Evolutionary conservation across 2,113 vertebrate genomes (phyloP), one percentile per base, ranked within the genome.

Genomic region (Cricetomys ansorgei): DNA sequence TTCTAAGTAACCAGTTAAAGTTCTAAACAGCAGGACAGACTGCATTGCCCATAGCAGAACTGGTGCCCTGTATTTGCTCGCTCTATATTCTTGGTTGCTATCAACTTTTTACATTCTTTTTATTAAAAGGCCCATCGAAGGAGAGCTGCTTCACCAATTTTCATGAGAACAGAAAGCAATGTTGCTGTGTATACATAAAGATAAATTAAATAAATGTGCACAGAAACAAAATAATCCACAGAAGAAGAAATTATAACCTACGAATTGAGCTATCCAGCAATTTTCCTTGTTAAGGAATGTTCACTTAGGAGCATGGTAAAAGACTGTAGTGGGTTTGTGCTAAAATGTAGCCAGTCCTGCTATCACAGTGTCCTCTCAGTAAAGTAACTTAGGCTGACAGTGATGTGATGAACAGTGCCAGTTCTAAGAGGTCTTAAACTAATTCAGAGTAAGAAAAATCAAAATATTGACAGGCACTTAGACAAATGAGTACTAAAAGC

Each of bases 261-360:
- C 17, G 83, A 64, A 25, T 19, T 90, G 23, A 92, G 15, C 95
- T 91, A 79, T 3, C 16, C 16, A 43, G 65, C 50, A 76, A 70
- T 89, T 96, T 96, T 37, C 27, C 59, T 95, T 65, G 11, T 84
- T 93, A 79, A 50, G 10, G 25, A 84, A 95, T 84, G 34, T 90
- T 50, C 45, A 55, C 34, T 95, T 90, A 55, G 85, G 25, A 88
- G 27, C 70, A 77, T 77, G 23, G 57, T 45, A 62, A 93, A 95
- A 88, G 73, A 65, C 5, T 83, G 31, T 34, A 81, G 69, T 34
- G 64, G n/a, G 1, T 85, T 84, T 70, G 45, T 76, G 57, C 50
- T 53, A 31, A 86, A 96, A 92, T 6, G 2, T 2, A 40, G 76
- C 5, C 62, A 94, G 53, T 64, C 55, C 67, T 34, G 84, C n/a